phyloP scores from a whole-genome alignment of 2,113 vertebrate species.

The Oreotragus oreotragus region DNA sequence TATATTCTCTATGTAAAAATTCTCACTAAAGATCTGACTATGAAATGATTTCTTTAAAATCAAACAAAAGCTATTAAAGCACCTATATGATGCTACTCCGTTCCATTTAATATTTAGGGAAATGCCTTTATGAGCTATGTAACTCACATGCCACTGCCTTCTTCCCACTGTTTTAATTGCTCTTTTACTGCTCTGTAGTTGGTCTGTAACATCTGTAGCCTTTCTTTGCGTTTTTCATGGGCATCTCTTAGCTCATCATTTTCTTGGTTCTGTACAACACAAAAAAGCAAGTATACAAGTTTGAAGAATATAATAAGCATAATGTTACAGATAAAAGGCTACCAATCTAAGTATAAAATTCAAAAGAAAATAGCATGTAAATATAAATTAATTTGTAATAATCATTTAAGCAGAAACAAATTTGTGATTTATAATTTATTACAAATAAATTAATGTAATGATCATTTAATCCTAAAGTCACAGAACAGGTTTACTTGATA shows the following conservation, averaged over 20 bases:
- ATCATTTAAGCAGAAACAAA: conserved; percentile 16
- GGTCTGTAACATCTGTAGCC: conserved; percentile 89
- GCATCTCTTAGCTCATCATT: conserved; percentile 88
- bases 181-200: conserved; percentile 89
- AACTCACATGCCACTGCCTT: conserved; percentile 86
- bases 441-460: neutral
- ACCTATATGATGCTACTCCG: conserved; percentile 46
- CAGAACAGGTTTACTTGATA: neutral
- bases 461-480: conserved; percentile 17
- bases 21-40: conserved; percentile 50
- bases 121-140: conserved; percentile 76
- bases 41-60: conserved; percentile 24
- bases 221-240: conserved; percentile 84
- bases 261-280: conserved; percentile 83
- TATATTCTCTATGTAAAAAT: conserved; percentile 39
- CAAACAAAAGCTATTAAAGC: conserved; percentile 72
- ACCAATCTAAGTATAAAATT: neutral
- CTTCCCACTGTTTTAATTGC: conserved; percentile 89
- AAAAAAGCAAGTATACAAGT: conserved; percentile 71
- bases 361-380: neutral
- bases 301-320: conserved; percentile 21
- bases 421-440: neutral
- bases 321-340: conserved; percentile 11
- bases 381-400: neutral
- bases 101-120: conserved; percentile 72